These are phyloP conservation scores for Ceratosolen fusciceps DNA, from an alignment of 1,140 invertebrate species.

Conservation along the genomic window DNA sequence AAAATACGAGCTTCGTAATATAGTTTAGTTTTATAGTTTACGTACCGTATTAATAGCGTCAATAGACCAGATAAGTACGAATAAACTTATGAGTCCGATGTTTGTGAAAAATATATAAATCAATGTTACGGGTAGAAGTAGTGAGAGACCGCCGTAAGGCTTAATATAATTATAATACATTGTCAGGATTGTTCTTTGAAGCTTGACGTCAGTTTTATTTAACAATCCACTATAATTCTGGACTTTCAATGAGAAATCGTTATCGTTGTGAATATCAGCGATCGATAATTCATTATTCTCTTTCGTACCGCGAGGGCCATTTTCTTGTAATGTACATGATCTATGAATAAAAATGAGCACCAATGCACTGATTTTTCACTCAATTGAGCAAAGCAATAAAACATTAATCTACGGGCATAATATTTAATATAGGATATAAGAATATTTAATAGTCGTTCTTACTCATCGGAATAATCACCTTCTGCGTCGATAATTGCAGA, in stretches of 20 bases:
- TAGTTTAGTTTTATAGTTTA: too few species aligned
- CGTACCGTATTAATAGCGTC: conserved; percentile 68
- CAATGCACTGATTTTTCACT: not conserved
- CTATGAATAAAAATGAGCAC: not conserved
- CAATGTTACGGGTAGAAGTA: conserved; percentile 71
- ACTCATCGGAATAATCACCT: conserved; percentile 47
- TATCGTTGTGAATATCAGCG: not conserved
- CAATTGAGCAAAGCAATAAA: not conserved
- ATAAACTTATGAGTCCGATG: conserved; percentile 75
- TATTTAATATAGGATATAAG: not conserved
- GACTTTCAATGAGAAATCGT: too few species aligned
- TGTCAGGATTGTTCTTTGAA: conserved; percentile 67
- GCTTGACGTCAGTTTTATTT: conserved; percentile 66
- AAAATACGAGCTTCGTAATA: too few species aligned
- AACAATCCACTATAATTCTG: too few species aligned
- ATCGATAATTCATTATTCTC: not conserved
- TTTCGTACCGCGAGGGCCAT: not conserved
- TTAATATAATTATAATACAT: conserved; percentile 74
- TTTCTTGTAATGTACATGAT: not conserved
- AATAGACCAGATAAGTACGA: conserved; percentile 81
- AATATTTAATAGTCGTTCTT: conserved; percentile 34
- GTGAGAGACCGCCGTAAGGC: conserved; percentile 74
- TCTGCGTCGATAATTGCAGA: conserved; percentile 46
- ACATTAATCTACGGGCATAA: not conserved
- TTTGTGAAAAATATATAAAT: conserved; percentile 75